Base-by-base conservation (phyloP, 23 tunicate species). In the Oikopleura dioica region DNA sequence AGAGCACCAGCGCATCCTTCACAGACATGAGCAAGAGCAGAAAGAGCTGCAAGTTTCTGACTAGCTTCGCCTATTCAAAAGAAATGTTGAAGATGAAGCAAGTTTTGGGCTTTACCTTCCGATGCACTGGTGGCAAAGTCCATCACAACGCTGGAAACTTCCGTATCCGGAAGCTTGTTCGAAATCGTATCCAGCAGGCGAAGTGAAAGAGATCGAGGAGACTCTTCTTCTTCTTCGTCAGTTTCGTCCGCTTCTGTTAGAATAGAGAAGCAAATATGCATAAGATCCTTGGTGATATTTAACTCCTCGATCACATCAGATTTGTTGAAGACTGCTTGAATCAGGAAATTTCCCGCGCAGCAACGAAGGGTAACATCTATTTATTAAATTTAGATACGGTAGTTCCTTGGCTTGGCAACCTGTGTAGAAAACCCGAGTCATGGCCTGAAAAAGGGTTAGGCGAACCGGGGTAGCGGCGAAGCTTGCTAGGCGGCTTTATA, bases 301-400 rank as follows among this genome's bases (percentile, higher is more conserved):
- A 12, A 12, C 72, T 63, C 26, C 26, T 63, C 26, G 33, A 63
- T 63, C 2, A 31, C 30, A 2, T 63, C 26, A 2, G 72, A 63
- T 28, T 63, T 63, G 29, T 23, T 21, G 33, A 2, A 12, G 26
- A 63, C 33, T 28, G 32, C 72, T 28, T 63, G 33, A 31, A 63
- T 28, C 33, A 63, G 33, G 26, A 63, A 63, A 28, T 63, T 63
- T 12, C 72, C 72, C 29, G 72, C 72, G 33, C 72, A 63, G 33
- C 72, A 63, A 12, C 72, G 29, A 63, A 63, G 26, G 72, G 72
- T n/a, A n/a, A n/a, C n/a, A n/a, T n/a, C n/a, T n/a, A n/a, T n/a
- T n/a, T n/a, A n/a, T n/a, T n/a, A n/a, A n/a, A n/a, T n/a, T n/a
- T n/a, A n/a, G n/a, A n/a, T n/a, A n/a, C n/a, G n/a, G n/a, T n/a